Base-by-base conservation (phyloP, 2,888 invertebrate genomes). In the Caenorhabditis afra region DNA sequence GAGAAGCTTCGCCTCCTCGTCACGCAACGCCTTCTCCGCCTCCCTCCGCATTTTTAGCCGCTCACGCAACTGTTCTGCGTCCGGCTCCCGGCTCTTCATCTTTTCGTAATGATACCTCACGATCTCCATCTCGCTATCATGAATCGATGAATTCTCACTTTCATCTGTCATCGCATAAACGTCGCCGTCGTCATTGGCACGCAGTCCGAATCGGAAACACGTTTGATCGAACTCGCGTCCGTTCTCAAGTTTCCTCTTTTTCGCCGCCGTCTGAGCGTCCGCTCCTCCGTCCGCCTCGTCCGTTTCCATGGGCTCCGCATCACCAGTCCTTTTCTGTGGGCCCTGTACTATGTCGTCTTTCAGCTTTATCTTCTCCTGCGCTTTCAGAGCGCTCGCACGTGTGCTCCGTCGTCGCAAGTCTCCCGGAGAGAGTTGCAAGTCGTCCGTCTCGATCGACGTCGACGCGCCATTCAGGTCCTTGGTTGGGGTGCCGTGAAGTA, bases 1-100 rank as follows among this genome's bases (percentile, higher is more conserved):
- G 83, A 97, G 95, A 90, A 99, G 93, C 89, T 97, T 96, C 91
- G 97, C 97, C 92, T 99, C 99, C 91, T 99, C 98, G 58, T 62
- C 14, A 79, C 78, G 41, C 41, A 81, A 49, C n/a, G 61, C 47
- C 10, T 64, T 45, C 35, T 81, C 81, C 11, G 77, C 64, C 14
- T 80, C 70, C 47, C 57, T 74, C 14, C 62, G 66, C 81, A 79
- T 75, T 47, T 65, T 73, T 35, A 57, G 49, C 49, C 82, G 41
- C 50, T 90, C 86, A 23, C 85, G 57, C 35, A 73, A 23, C 59
- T 79, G 81, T 57, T 85, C 85, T 45, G 64, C 76, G 7, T 80
- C 74, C 50, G 77, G 77, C 44, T 86, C 85, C 12, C 73, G 59
- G 18, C 65, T 77, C 58, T 68, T 65, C 73, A 83, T 71, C 77